Base-by-base conservation (phyloP, 2,888 invertebrate species). In the Physocephala rufipes region DNA sequence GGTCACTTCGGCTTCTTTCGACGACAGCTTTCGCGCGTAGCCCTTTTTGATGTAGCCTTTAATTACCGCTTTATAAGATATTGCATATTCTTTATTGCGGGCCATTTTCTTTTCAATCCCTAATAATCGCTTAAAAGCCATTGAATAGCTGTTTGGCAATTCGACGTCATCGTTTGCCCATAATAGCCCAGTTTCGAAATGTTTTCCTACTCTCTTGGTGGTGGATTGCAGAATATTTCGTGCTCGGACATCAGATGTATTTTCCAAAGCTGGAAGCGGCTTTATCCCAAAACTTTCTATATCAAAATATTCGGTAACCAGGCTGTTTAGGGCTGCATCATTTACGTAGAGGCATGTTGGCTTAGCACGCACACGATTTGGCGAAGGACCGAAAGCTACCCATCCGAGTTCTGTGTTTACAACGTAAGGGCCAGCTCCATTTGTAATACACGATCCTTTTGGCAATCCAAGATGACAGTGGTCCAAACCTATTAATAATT, bases 401-500 rank as follows among this genome's bases (percentile, higher is more conserved):
- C 72, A 72, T 24, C 73, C 69, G 16, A 76, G 53, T 19, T 74
- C 63, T 0, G 73, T 74, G 24, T 63, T 69, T 15, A 72, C 65
- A 19, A 73, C 72, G 3, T 63, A 74, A n/a, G 70, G 59, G 15
- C 70, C 74, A 58, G 16, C 47, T 16, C 51, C 28, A 1, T 70
- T 58, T 36, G 64, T 15, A 5, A n/a, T 16, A 24, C 70, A 43
- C 12, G 65, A 55, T 49, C 71, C 71, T 19, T 55, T 61, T 26
- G 74, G 72, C 21, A 73, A 47, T 13, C 73, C 73, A 15, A 73
- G 58, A 64, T 72, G 65, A 51, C 73, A 75, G 21, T 74, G 61
- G 21, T 74, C 73, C 15, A 75, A 53, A 0, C 73, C 69, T 26
- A 73, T 73, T 5, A 36, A 36, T 9, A 72, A 61, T 19, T 72